Conservation (phyloP, 2,888 invertebrate genomes). For the Agrotis puta region DNA sequence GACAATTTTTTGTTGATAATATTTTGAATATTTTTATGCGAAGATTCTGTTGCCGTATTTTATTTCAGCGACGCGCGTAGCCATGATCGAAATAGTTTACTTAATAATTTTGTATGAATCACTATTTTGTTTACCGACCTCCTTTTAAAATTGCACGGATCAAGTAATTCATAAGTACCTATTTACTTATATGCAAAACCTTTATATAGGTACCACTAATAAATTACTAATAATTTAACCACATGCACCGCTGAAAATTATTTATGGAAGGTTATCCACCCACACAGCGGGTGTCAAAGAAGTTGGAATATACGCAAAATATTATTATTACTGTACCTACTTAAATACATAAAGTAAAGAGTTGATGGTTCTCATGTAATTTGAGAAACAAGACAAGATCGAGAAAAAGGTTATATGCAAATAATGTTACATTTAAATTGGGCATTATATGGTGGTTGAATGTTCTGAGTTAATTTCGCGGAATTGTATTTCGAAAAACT, state of each 20-base stretch:
- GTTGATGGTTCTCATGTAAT: slow-evolving; percentile 57
- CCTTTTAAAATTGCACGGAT: neutral
- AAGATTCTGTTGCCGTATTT: neutral
- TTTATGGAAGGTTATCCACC: slow-evolving; percentile 61
- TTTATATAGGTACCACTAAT: slow-evolving; percentile 21
- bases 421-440: slow-evolving; percentile 48
- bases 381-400: slow-evolving; percentile 42
- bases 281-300: slow-evolving; percentile 60
- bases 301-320: slow-evolving; percentile 52
- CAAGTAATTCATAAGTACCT: slow-evolving; percentile 25
- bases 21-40: neutral
- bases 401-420: slow-evolving; percentile 40
- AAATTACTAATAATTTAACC: slow-evolving; percentile 53
- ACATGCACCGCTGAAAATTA: slow-evolving; percentile 52
- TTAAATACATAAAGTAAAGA: slow-evolving; percentile 58
- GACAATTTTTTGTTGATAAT: neutral
- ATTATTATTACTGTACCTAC: slow-evolving; percentile 47
- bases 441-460: slow-evolving; percentile 11
- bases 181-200: slow-evolving; percentile 13
- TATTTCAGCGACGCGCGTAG: neutral
- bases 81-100: neutral
- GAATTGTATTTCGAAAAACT: slow-evolving; percentile 4
- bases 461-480: slow-evolving; percentile 32
- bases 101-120: neutral
- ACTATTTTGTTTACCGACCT: neutral